phyloP scores from a whole-genome alignment of 2,113 vertebrate genomes.

The Xiphophorus couchianus region DNA sequence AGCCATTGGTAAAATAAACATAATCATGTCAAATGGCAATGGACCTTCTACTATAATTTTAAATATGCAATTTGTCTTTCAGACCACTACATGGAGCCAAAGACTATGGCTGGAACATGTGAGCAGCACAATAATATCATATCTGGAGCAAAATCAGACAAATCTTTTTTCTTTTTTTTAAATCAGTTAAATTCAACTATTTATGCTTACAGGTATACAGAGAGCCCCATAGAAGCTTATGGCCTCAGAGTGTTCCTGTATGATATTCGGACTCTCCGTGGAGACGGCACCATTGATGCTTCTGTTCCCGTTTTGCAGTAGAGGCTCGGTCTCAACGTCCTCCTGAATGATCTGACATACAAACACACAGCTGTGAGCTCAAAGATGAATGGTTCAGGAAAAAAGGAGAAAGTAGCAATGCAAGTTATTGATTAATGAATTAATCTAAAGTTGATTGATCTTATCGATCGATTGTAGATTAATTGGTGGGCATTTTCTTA shows the following conservation, averaged over 20 bases:
- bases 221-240: conserved; percentile 92
- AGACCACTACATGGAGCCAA: conserved; percentile 9
- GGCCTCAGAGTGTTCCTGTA: conserved; percentile 76
- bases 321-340: conserved; percentile 71
- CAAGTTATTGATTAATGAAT: no score
- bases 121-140: neutral
- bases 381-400: neutral
- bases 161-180: neutral
- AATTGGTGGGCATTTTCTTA: no score
- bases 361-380: conserved; percentile 1
- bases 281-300: conserved; percentile 49
- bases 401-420: neutral
- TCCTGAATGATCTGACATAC: conserved; percentile 55
- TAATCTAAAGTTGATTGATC: no score
- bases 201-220: conserved; percentile 88
- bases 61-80: neutral
- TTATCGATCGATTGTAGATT: no score
- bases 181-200: neutral
- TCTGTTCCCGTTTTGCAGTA: conserved; percentile 39
- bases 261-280: conserved; percentile 47
- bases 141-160: neutral
- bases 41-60: neutral
- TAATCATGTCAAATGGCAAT: neutral
- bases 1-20: neutral
- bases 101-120: neutral